Base-by-base conservation (phyloP, 2,888 invertebrate genomes). In the Tipula lateralis region DNA sequence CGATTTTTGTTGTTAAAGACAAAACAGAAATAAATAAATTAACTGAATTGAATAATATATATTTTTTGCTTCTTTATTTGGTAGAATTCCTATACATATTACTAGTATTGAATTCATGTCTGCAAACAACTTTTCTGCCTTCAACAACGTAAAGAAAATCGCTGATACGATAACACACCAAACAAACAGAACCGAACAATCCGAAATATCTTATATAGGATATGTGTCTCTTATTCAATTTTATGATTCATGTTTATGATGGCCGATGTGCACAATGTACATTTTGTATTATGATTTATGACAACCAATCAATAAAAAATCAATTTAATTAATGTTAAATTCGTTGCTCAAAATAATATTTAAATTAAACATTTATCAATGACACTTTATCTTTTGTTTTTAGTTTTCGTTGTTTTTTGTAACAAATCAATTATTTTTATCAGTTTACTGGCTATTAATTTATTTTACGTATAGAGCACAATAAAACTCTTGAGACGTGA, bases 361-460 rank as follows among this genome's bases (percentile, higher is more conserved):
- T 66, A 66, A 66, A 66, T 66, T 66, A 66, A 66, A 24, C 66
- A 66, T 66, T 66, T 66, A 66, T 66, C 66, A 24, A 66, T 66
- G 66, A 66, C 66, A 66, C 66, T 24, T 66, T 24, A 24, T 50
- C 44, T 16, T 50, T 50, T 50, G 44, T 50, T 50, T 16, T 50
- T 3, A 50, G n/a, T 16, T 19, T 66, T 12, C 24, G 1, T 66
- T 24, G 66, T 66, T 24, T 66, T 66, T 66, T 66, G 1, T 66
- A 66, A 66, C 66, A 66, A 66, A 66, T 66, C 66, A 66, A 66
- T 66, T 66, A 24, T 66, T 24, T 66, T 66, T 24, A 2, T 66
- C 24, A 66, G 66, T 66, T 66, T 19, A n/a, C n/a, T 24, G 16
- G 9, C 24, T 24, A 66, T 9, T 24, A 5, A 32, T 32, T 24